Percentiles rank a stretch among this genome's conserved stretches.
Evolutionary conservation across 2,888 invertebrate genomes (phyloP).

Genomic region (Acleris holmiana): DNA sequence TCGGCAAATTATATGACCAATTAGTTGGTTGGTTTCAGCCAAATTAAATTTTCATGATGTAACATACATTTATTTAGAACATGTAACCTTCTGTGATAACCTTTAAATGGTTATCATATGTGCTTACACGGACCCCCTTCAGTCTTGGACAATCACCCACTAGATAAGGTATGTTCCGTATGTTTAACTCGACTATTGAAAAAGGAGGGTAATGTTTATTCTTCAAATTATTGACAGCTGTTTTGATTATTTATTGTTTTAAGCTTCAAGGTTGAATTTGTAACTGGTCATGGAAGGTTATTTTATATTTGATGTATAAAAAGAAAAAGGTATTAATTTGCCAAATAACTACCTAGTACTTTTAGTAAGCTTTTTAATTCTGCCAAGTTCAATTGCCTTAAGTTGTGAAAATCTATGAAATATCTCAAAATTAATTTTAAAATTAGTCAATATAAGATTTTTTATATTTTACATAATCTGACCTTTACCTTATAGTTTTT

Average conservation of each 20-base stretch:
- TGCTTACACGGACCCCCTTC: conserved; percentile 27
- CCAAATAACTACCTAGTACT: neutral
- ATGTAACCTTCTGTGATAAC: conserved; percentile 33
- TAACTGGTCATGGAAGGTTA: too few relatives aligned
- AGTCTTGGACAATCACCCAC: conserved; percentile 11
- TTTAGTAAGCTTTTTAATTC: neutral
- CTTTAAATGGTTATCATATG: conserved; percentile 27
- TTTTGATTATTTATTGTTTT: too few relatives aligned
- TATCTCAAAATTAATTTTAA: neutral
- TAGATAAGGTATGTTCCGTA: conserved; percentile 18
- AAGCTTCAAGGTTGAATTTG: too few relatives aligned
- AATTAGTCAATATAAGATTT: too few relatives aligned
- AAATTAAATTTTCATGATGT: conserved; percentile 1
- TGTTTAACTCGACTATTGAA: neutral
- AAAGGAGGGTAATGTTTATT: neutral
- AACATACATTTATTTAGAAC: conserved; percentile 23
- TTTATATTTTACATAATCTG: too few relatives aligned
- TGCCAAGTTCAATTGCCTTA: neutral
- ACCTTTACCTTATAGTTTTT: too few relatives aligned
- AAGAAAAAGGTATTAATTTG: neutral
- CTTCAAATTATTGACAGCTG: conserved; percentile 2
- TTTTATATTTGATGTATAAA: neutral
- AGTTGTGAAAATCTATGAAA: neutral
- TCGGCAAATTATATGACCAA: neutral
- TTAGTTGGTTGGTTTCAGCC: conserved; percentile 2